Evolutionary conservation across 2,797 vertebrate genomes (phyloP).

Genomic region (Anguilla pacifica): DNA sequence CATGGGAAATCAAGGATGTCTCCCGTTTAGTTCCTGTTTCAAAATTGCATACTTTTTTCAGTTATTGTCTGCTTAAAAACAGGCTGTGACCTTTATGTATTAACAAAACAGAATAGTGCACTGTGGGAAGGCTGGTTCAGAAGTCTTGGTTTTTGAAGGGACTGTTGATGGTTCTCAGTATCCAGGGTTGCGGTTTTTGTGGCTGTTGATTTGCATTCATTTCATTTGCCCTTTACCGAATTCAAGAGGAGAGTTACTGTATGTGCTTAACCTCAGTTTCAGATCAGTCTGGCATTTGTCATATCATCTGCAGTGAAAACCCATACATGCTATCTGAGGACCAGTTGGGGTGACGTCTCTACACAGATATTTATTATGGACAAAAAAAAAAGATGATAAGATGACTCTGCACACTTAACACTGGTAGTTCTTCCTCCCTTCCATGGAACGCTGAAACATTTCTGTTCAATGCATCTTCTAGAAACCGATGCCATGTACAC

Average conservation of each 20-base stretch:
- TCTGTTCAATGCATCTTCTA: too few relatives aligned
- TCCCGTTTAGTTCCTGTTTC: background rate
- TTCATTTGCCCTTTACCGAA: too few relatives aligned
- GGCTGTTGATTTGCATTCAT: background rate
- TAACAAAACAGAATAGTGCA: background rate
- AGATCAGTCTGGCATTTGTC: background rate
- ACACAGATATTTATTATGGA: too few relatives aligned
- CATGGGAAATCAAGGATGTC: background rate
- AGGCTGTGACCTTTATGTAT: background rate
- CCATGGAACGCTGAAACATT: too few relatives aligned
- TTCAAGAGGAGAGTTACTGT: background rate
- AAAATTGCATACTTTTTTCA: background rate
- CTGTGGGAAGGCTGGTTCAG: background rate
- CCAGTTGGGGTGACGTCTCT: too few relatives aligned
- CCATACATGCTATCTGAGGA: too few relatives aligned
- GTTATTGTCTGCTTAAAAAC: background rate
- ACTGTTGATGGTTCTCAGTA: too few relatives aligned
- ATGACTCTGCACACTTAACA: too few relatives aligned
- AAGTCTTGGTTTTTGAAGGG: too few relatives aligned
- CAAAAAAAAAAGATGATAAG: too few relatives aligned
- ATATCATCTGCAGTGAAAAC: background rate
- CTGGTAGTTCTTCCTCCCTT: too few relatives aligned
- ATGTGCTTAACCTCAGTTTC: background rate
- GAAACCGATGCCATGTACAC: too few relatives aligned
- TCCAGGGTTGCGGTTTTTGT: background rate